Evolutionary conservation across 1,140 invertebrate species (phyloP).

Genomic region (Lysiphlebus fabarum): DNA sequence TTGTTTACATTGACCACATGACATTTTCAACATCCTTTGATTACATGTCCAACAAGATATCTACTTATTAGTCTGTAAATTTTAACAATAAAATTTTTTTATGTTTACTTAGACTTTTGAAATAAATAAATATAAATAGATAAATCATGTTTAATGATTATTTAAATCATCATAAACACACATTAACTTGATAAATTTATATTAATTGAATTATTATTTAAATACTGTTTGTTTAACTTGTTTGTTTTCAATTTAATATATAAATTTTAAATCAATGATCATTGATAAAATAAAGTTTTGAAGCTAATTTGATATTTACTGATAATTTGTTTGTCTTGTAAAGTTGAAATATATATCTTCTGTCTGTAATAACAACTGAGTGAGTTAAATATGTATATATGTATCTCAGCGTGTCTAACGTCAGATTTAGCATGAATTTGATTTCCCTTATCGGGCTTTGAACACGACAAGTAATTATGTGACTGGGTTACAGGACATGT

Average conservation of each 20-base stretch:
- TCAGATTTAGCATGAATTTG: constrained; percentile 21
- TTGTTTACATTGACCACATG: constrained; percentile 30
- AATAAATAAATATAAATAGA: background rate
- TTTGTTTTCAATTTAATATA: no score
- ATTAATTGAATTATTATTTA: no score
- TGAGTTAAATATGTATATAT: background rate
- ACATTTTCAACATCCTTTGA: constrained; percentile 29
- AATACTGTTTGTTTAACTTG: no score
- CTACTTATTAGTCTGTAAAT: constrained; percentile 3
- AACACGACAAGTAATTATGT: constrained; percentile 21
- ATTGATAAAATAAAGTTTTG: no score
- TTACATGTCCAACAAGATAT: constrained; percentile 21
- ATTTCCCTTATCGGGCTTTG: constrained; percentile 20
- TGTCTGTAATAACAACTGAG: no score
- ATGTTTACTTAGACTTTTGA: background rate
- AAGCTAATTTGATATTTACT: no score
- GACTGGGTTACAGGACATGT: constrained; percentile 9
- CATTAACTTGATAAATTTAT: no score
- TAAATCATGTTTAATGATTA: background rate
- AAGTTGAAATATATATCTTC: no score
- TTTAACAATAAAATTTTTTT: constrained; percentile 1
- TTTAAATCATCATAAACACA: no score
- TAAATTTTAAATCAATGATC: no score
- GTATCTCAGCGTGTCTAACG: constrained; percentile 23
- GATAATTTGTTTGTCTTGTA: no score